phyloP scores from a whole-genome alignment of 2,888 invertebrate genomes.

The Monoplex corrugatus region DNA sequence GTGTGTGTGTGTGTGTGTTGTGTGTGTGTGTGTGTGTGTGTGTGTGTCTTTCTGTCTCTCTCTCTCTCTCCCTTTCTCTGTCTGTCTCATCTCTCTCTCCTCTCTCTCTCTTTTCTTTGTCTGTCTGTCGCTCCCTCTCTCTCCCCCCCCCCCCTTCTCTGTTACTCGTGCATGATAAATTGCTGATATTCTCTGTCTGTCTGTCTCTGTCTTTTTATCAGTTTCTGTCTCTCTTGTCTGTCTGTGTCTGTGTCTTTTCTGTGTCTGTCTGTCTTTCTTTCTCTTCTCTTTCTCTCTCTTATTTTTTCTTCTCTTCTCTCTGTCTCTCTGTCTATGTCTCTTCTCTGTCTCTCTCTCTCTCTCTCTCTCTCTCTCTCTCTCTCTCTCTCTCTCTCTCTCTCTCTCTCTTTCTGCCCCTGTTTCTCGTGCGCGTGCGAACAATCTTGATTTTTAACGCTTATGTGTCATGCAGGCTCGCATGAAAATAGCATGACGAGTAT shows the following conservation, averaged over 20 bases:
- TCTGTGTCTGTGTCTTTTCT: neutral
- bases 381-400: neutral
- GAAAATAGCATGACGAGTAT: too few relatives aligned
- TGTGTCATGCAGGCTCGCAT: too few relatives aligned
- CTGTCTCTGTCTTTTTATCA: neutral
- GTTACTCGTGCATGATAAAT: too few relatives aligned
- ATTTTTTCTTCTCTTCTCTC: neutral
- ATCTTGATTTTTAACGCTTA: too few relatives aligned
- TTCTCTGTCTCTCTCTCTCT: neutral
- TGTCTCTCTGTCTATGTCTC: slow-evolving; percentile 25
- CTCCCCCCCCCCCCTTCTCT: too few relatives aligned
- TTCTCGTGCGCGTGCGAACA: too few relatives aligned
- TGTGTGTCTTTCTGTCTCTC: neutral
- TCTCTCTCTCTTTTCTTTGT: neutral
- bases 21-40: too few relatives aligned
- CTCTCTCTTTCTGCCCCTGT: neutral
- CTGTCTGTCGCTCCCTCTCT: too few relatives aligned
- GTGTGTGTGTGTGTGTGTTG: too few relatives aligned
- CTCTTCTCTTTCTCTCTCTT: neutral
- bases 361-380: neutral
- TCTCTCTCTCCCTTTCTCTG: neutral
- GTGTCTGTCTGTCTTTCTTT: neutral
- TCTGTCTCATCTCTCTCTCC: neutral
- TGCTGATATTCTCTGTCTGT: neutral
- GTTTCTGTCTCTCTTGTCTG: neutral